phyloP scores from a whole-genome alignment of 2,797 vertebrate species.

The Numenius phaeopus region DNA sequence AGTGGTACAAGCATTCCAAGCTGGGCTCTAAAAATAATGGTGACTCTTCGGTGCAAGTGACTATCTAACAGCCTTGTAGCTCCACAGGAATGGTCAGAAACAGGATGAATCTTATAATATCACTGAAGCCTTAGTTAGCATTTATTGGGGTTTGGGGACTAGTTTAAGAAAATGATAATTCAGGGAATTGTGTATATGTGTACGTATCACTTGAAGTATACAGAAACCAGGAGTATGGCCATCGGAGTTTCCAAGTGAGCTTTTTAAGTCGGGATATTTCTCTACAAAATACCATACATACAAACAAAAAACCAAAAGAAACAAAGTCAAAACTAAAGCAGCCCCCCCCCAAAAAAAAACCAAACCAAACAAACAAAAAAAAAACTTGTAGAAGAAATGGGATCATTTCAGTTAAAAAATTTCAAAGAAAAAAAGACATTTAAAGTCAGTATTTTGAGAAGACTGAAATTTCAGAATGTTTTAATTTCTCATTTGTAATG shows the following conservation, averaged over 20 bases:
- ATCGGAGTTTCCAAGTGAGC: background rate
- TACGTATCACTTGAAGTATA: background rate
- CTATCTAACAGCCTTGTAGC: background rate
- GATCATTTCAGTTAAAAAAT: background rate
- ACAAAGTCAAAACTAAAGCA: background rate
- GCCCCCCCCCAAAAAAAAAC: background rate
- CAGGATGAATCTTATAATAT: background rate
- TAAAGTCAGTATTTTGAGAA: background rate
- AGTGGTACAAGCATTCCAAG: background rate
- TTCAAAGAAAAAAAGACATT: background rate
- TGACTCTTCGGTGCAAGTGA: background rate
- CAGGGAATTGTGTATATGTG: background rate
- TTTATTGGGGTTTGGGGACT: background rate
- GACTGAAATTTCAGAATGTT: background rate
- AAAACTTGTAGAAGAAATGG: background rate
- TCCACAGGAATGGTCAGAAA: background rate
- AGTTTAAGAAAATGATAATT: background rate
- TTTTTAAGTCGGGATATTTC: background rate
- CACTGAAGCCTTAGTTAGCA: background rate
- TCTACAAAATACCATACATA: background rate
- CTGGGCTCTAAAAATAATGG: background rate
- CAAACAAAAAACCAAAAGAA: background rate
- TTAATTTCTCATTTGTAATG: background rate
- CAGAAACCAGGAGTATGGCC: accelerated
- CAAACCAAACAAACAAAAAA: background rate